Evolutionary conservation across 2,888 invertebrate genomes (phyloP), one percentile per base, ranked within the genome.

Genomic region (Branchellion lobata): DNA sequence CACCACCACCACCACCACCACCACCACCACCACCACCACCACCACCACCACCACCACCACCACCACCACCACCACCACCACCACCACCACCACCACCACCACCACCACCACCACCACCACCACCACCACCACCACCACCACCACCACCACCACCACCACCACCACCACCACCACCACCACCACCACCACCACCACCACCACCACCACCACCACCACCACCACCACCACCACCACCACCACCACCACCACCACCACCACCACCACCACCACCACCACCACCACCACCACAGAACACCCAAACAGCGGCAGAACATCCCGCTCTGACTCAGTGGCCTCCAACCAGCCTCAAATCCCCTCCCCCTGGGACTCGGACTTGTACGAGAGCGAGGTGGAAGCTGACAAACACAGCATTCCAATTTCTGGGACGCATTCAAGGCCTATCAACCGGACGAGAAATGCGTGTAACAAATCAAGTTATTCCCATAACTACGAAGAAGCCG

Each of bases 341-440:
- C 83, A 82, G 24, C 83, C 83, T 24, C 83, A 83, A 71, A 80
- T 83, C 78, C 83, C 83, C 2, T 81, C 82, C 11, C 83, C 83
- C n/a, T 80, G 80, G 78, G 71, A 72, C n/a, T 78, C 80, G 3
- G 80, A 80, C 31, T 78, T 73, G 68, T 80, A 80, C 65, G 80
- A 80, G 47, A 80, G 80, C 31, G 80, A 80, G 57, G 71, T 73
- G 21, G 80, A 80, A 18, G 57, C 21, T n/a, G 61, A 57, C 21
- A 57, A 8, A 3, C 5, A 57, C 5, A n/a, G 21, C 61, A n/a
- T 24, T 5, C 3, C 61, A 24, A 5, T 57, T 5, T n/a, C 61
- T 57, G 24, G 61, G 21, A 57, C 5, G 5, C 24, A 5, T 57
- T 57, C n/a, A 18, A n/a, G 61, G 40, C 5, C 14, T 5, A 14